Percentiles rank a stretch among this genome's conserved stretches.
Evolutionary conservation across 1,140 invertebrate genomes (phyloP).

Genomic region (Bicyclus anynana): DNA sequence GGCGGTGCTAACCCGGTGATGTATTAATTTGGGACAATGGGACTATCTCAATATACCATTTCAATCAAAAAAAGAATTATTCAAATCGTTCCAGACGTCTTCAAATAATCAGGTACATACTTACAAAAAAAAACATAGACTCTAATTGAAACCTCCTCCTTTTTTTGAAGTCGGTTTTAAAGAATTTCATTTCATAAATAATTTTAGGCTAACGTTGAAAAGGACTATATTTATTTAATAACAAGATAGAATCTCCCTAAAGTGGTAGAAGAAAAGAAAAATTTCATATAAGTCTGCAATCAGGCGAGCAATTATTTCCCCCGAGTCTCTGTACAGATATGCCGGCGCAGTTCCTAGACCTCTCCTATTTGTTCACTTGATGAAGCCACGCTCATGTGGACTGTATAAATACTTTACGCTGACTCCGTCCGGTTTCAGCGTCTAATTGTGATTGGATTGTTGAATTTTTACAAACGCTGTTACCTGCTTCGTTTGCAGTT

Average conservation of each 20-base stretch:
- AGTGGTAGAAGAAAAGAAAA: conserved; percentile 41
- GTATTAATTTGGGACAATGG: no score
- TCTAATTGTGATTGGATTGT: conserved; percentile 24
- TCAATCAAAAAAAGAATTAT: no score
- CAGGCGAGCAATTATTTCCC: conserved; percentile 65
- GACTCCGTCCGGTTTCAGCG: conserved; percentile 13
- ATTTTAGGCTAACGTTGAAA: no score
- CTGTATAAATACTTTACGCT: conserved; percentile 28
- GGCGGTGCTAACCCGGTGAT: no score
- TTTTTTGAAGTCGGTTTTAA: no score
- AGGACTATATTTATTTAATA: no score
- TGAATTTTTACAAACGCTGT: conserved; percentile 14
- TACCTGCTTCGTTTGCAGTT: neutral
- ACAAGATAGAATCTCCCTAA: neutral
- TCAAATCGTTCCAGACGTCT: no score
- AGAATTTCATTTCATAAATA: no score
- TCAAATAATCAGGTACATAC: no score
- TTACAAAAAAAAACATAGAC: no score
- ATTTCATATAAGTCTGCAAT: conserved; percentile 61
- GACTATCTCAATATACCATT: no score
- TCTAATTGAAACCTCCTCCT: no score
- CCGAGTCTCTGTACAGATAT: conserved; percentile 56
- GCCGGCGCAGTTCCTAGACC: conserved; percentile 49
- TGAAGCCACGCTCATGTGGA: conserved; percentile 31
- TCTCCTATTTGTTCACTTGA: conserved; percentile 57